Base-by-base conservation (phyloP, 2,113 vertebrate genomes). In the Nymphicus hollandicus region DNA sequence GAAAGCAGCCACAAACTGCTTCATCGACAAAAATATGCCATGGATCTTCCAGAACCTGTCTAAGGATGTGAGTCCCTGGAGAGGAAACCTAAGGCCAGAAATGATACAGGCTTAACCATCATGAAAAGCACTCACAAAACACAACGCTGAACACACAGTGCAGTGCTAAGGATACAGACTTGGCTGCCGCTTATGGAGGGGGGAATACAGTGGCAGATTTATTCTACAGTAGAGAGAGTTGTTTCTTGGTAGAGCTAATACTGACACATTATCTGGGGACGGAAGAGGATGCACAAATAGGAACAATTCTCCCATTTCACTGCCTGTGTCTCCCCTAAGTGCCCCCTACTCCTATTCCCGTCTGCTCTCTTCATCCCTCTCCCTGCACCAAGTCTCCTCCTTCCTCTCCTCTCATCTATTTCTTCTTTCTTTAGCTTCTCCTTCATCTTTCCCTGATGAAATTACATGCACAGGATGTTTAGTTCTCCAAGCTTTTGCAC, bases 131-230 rank as follows among this genome's bases (percentile, higher is more conserved):
- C 65, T 95, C 88, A 80, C 73, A 96, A 73, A 80, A 86, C 81
- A 53, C 94, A 93, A 89, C 0, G 3, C 79, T 24, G 88, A 63
- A n/a, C 84, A 27, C 78, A 93, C 90, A 97, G 83, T 78, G 63
- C 89, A 25, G 87, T 5, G 72, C 88, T 93, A 61, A 91, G 79
- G 88, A 82, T 71, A 25, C 81, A n/a, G 95, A 96, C 92, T 94
- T 94, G 89, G 94, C 93, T 96, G 91, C 92, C 4, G 35, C 79
- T 95, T 95, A 58, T 35, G 86, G 92, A 72, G 83, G 78, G 70
- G 88, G 83, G 92, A 97, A 96, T 87, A 96, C 92, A 96, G 94
- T 95, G 95, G 95, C 86, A 97, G 94, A 96, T 96, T 96, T 94
- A 94, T 97, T 94, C 94, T 86, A 76, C 83, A 92, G 82, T 28